Evolutionary conservation across 2,113 vertebrate genomes (phyloP).

Genomic region (Glaucidium brasilianum): DNA sequence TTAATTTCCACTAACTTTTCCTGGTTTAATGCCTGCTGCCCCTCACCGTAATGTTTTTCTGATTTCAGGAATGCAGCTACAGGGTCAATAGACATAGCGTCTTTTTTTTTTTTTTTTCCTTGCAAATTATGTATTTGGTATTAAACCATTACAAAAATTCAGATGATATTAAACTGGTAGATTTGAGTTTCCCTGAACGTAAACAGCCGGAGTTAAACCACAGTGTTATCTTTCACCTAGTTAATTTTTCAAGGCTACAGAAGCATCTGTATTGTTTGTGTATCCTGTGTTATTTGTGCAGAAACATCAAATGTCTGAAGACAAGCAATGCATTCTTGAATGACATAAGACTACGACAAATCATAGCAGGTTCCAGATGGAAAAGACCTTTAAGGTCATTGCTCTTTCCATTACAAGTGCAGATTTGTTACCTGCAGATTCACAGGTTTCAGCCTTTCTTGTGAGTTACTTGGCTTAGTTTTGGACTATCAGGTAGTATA

Average conservation of each 20-base stretch:
- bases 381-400: not conserved
- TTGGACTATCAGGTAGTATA: not conserved
- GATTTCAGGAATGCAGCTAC: not conserved
- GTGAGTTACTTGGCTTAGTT: not conserved
- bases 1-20: conserved; percentile 13
- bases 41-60: not conserved
- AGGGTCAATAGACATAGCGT: not conserved
- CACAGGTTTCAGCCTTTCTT: not conserved
- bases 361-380: not conserved
- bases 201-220: not conserved
- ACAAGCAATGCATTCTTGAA: not conserved
- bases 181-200: not conserved
- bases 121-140: not conserved
- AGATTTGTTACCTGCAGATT: not conserved
- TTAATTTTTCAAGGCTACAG: not conserved
- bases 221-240: not conserved
- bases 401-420: not conserved
- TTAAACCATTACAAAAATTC: not conserved
- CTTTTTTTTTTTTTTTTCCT: not conserved
- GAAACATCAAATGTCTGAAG: not conserved
- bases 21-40: not conserved
- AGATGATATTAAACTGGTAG: not conserved
- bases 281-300: not conserved
- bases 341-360: not conserved
- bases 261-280: not conserved